Conservation (phyloP, 2,888 invertebrate species). For the Coelopa pilipes region DNA sequence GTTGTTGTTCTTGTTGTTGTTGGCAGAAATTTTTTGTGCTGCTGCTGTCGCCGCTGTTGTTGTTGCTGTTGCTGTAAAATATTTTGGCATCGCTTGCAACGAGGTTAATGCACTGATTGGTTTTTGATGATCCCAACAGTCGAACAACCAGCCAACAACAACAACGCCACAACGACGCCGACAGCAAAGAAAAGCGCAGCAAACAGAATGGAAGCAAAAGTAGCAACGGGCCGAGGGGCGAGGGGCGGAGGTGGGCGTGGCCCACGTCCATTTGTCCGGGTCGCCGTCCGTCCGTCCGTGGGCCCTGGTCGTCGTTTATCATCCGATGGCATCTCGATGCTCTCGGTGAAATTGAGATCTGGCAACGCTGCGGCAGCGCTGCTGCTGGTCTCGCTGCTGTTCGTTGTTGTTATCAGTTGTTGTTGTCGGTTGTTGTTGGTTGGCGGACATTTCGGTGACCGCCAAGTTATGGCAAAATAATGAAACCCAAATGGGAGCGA, state of each 20-base stretch:
- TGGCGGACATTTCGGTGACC: conserved; percentile 25
- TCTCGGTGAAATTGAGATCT: not conserved
- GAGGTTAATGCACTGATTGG: conserved; percentile 59
- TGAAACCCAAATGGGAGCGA: not conserved
- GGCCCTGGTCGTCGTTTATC: not conserved
- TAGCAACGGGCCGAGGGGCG: too few relatives aligned
- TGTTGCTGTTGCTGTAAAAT: conserved; percentile 5
- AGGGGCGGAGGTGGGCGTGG: not conserved
- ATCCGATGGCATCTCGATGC: not conserved
- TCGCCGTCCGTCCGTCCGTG: not conserved
- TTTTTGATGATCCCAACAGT: conserved; percentile 46
- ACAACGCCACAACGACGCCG: not conserved
- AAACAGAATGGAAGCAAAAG: not conserved
- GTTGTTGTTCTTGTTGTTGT: not conserved
- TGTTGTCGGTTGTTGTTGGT: not conserved
- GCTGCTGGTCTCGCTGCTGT: too few relatives aligned
- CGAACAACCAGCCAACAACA: not conserved
- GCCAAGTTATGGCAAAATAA: conserved; percentile 38
- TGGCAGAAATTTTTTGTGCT: not conserved
- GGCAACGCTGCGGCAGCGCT: conserved; percentile 11
- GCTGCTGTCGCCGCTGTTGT: conserved; percentile 6
- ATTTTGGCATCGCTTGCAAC: conserved; percentile 48
- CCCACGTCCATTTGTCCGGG: not conserved
- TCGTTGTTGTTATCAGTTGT: not conserved
- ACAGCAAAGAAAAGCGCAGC: not conserved